Conservation (phyloP, 2,113 vertebrate species). For the Ciconia maguari region DNA sequence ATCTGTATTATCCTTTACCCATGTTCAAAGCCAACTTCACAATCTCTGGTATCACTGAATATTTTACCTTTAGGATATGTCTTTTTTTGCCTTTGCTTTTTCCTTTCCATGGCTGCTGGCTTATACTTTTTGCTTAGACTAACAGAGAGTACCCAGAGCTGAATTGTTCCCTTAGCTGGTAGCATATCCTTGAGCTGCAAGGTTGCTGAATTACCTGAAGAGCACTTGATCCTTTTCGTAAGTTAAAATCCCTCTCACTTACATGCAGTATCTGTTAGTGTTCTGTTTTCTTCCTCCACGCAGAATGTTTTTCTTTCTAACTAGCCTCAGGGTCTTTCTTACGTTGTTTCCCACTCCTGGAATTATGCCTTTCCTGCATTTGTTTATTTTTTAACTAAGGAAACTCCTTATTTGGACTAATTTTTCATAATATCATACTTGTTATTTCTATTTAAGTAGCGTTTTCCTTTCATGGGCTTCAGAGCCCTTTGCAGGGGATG, state of each 20-base stretch:
- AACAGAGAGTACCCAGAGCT: background rate
- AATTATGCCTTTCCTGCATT: background rate
- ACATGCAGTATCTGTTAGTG: background rate
- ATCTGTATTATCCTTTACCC: background rate
- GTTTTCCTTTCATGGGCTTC: background rate
- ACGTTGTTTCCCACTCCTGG: background rate
- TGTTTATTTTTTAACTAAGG: background rate
- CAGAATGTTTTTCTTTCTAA: background rate
- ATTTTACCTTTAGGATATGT: background rate
- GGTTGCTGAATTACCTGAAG: background rate
- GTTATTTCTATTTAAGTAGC: background rate
- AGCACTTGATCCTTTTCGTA: background rate
- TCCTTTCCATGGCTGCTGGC: background rate
- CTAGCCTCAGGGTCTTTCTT: background rate
- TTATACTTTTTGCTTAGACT: background rate
- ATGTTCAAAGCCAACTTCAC: background rate
- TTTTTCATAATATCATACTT: background rate
- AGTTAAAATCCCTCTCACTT: background rate
- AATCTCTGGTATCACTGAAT: background rate
- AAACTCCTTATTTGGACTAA: background rate
- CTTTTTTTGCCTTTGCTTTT: background rate
- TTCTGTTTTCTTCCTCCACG: background rate
- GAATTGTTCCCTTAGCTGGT: background rate
- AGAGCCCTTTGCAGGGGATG: background rate
- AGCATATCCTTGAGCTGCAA: background rate